Conservation (phyloP, 2,888 invertebrate species). For the Zaprionus lineosus region DNA sequence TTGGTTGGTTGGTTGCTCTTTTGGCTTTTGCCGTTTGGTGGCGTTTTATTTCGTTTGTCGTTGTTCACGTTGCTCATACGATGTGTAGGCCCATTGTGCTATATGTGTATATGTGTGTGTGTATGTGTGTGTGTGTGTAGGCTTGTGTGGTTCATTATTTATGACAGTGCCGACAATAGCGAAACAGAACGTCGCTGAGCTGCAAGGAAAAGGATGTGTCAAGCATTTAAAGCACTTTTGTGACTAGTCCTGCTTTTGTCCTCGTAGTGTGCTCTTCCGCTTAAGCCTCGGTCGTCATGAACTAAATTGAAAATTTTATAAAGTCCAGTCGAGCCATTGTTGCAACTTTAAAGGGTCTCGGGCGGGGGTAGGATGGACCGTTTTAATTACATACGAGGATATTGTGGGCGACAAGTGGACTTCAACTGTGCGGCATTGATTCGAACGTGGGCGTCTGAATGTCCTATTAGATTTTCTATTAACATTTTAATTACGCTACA, state of each 20-base stretch:
- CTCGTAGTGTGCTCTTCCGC: neutral
- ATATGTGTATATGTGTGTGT: slow-evolving; percentile 15
- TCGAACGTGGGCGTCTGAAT: slow-evolving; percentile 36
- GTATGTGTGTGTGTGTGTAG: slow-evolving; percentile 35
- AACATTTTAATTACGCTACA: slow-evolving; percentile 53
- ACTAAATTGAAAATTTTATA: slow-evolving; percentile 2
- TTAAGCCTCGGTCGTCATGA: neutral
- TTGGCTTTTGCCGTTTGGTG: slow-evolving; percentile 37
- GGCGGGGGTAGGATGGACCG: slow-evolving; percentile 1
- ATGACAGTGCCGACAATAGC: slow-evolving; percentile 43
- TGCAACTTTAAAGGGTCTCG: neutral
- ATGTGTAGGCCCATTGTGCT: slow-evolving; percentile 20
- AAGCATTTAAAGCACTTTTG: slow-evolving; percentile 41
- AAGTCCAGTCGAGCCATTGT: slow-evolving; percentile 15
- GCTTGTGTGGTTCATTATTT: slow-evolving; percentile 48
- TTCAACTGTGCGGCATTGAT: slow-evolving; percentile 24
- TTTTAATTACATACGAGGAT: slow-evolving; percentile 47
- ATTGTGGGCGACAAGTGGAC: slow-evolving; percentile 6
- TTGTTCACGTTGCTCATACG: slow-evolving; percentile 36
- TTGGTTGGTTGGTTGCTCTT: slow-evolving; percentile 4
- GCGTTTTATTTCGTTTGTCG: slow-evolving; percentile 20
- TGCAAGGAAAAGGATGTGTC: slow-evolving; percentile 24
- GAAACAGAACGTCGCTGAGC: slow-evolving; percentile 1
- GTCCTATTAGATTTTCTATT: slow-evolving; percentile 42
- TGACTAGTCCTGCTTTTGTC: slow-evolving; percentile 8